Evolutionary conservation across 2,888 invertebrate species (phyloP), one percentile per base, ranked within the genome.

Genomic region (Oithona nana): DNA sequence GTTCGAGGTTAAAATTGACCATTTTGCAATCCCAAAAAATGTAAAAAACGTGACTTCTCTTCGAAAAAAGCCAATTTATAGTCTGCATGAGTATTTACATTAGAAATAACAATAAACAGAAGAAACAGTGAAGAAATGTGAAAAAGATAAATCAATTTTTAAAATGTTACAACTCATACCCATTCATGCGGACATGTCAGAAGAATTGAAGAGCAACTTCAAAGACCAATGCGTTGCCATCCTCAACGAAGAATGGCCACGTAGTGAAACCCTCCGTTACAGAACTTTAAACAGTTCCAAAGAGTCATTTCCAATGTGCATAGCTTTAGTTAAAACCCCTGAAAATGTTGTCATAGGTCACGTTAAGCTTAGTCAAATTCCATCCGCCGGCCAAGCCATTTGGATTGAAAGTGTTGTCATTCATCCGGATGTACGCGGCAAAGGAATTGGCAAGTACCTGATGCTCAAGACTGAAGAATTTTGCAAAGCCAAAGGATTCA

Each of bases 171-270:
- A 39, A 39, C 16, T 39, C 6, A 39, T 39, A 6, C 39, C 39
- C 39, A 16, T 39, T 39, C 39, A 39, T 39, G 39, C 39, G 39
- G 39, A 39, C 16, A 11, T 39, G 16, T 16, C 39, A 16, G 8
- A 11, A 16, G 39, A 39, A 39, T 11, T 16, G 16, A 39, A 39
- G 39, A 39, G 16, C 16, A 39, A 16, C 39, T 49, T 59, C 13
- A 48, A 22, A 13, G 49, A n/a, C 24, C 59, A 59, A 28, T 59
- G 59, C 28, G 48, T 31, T 24, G 49, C 13, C n/a, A 59, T 59
- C 4, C 49, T 59, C 8, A 48, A 59, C 26, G 31, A 20, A 13
- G 59, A 59, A 50, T 59, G 59, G 59, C 59, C 59, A 24, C 59
- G 59, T n/a, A 59, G 59, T 28, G 49, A 39, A n/a, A 24, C 24